phyloP scores from a whole-genome alignment of 2,113 vertebrate genomes.

The Limnothrissa miodon region DNA sequence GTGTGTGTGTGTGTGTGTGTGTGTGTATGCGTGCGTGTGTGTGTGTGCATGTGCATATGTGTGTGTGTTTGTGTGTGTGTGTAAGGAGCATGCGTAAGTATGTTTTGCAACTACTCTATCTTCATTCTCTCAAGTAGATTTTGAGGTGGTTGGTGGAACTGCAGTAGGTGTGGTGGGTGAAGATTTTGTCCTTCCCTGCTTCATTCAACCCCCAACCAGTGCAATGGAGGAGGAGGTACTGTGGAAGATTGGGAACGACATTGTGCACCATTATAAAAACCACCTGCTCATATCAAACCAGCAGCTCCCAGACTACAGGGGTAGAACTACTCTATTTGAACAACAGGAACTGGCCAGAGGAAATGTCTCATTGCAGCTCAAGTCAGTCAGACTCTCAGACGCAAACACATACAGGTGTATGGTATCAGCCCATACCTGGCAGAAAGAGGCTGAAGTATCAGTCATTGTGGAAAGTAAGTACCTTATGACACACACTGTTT shows the following conservation, averaged over 20 bases:
- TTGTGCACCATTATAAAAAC: slow-evolving; percentile 31
- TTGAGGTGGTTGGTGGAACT: too few relatives aligned
- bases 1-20: too few relatives aligned
- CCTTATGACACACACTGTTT: too few relatives aligned
- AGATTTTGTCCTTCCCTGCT: slow-evolving; percentile 34
- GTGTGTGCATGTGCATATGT: too few relatives aligned
- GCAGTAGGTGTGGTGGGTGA: slow-evolving; percentile 12
- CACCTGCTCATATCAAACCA: neutral
- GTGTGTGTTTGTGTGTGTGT: too few relatives aligned
- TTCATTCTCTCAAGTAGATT: too few relatives aligned
- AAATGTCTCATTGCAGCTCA: slow-evolving; percentile 13
- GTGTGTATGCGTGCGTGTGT: too few relatives aligned
- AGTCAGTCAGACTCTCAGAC: neutral
- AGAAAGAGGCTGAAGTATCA: too few relatives aligned
- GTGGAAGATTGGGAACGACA: slow-evolving; percentile 19
- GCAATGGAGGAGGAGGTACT: slow-evolving; percentile 24
- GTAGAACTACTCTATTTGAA: slow-evolving; percentile 14
- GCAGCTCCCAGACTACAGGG: slow-evolving; percentile 30
- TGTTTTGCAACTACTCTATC: too few relatives aligned
- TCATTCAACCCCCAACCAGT: slow-evolving; percentile 30
- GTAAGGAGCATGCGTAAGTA: too few relatives aligned
- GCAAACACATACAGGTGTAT: neutral
- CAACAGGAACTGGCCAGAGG: neutral
- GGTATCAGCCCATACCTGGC: too few relatives aligned
- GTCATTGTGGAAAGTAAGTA: neutral